Conservation (phyloP, 2,113 vertebrate genomes). For the Hiodon tergisus region DNA sequence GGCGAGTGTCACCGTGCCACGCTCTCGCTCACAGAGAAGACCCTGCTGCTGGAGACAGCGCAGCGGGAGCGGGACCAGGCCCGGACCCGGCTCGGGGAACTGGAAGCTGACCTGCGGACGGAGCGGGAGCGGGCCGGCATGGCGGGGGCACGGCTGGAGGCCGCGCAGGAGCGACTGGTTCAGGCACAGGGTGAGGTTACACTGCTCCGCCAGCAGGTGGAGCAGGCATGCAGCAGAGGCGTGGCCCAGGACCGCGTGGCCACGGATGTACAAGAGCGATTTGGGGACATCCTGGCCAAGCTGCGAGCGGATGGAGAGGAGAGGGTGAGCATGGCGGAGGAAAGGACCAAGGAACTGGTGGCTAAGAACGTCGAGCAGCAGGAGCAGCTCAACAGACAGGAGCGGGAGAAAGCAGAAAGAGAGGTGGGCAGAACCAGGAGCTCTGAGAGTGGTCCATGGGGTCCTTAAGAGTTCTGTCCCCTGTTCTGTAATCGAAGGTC, state of each 20-base stretch:
- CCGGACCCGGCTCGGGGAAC: constrained; percentile 62
- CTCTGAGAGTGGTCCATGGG: constrained; percentile 23
- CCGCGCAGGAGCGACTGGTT: constrained; percentile 76
- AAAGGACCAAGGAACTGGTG: constrained; percentile 79
- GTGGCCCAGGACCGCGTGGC: constrained; percentile 75
- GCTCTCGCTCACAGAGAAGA: constrained; percentile 73
- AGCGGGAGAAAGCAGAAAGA: constrained; percentile 79
- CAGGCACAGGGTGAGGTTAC: constrained; percentile 79
- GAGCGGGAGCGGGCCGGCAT: constrained; percentile 70
- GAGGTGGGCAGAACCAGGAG: constrained; percentile 60
- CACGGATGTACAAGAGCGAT: constrained; percentile 74
- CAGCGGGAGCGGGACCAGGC: constrained; percentile 71
- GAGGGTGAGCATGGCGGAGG: constrained; percentile 70
- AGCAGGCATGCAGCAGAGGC: constrained; percentile 76
- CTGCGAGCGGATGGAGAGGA: constrained; percentile 77
- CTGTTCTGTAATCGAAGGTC: neutral
- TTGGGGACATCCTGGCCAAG: constrained; percentile 73
- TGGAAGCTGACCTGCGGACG: constrained; percentile 58
- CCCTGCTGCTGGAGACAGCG: constrained; percentile 63
- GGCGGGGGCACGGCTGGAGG: constrained; percentile 70
- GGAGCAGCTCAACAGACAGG: constrained; percentile 74
- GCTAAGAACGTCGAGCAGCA: constrained; percentile 67
- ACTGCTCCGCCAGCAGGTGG: constrained; percentile 80
- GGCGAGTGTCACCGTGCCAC: constrained; percentile 72
- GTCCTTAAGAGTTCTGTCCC: no score